phyloP scores from a whole-genome alignment of 2,113 vertebrate genomes.

The Microtus richardsoni region DNA sequence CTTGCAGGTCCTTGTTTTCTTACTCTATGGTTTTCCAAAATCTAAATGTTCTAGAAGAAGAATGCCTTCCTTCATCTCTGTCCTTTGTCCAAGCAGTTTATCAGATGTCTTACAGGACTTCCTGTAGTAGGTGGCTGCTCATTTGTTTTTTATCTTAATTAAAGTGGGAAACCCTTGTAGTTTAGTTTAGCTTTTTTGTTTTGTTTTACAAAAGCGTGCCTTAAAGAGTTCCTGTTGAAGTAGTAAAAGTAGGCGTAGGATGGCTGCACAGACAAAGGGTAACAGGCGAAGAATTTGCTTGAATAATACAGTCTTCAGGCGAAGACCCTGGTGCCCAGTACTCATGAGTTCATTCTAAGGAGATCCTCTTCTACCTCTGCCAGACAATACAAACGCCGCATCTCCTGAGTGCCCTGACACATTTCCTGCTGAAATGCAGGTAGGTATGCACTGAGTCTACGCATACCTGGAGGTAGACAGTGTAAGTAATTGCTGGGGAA shows the following conservation, averaged over 20 bases:
- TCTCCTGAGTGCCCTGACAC: not conserved
- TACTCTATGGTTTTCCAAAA: not conserved
- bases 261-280: not conserved
- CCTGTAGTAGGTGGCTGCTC: too few relatives aligned
- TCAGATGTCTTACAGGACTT: not conserved
- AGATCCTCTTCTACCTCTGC: not conserved
- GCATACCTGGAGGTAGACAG: not conserved
- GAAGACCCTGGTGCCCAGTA: not conserved
- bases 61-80: not conserved
- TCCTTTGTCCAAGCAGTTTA: not conserved
- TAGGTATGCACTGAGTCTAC: not conserved
- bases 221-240: not conserved
- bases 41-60: not conserved
- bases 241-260: not conserved
- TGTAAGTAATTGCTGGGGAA: not conserved
- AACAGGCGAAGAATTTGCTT: not conserved
- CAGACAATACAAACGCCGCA: rapidly evolving
- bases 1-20: not conserved
- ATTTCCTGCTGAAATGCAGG: not conserved
- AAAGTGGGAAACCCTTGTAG: not conserved
- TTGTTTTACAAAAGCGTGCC: not conserved
- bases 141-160: not conserved
- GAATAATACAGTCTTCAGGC: not conserved
- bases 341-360: not conserved
- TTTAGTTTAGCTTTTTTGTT: not conserved